Evolutionary conservation across 2,888 invertebrate species (phyloP), one percentile per base, ranked within the genome.

Genomic region (Andrena trimmerana): DNA sequence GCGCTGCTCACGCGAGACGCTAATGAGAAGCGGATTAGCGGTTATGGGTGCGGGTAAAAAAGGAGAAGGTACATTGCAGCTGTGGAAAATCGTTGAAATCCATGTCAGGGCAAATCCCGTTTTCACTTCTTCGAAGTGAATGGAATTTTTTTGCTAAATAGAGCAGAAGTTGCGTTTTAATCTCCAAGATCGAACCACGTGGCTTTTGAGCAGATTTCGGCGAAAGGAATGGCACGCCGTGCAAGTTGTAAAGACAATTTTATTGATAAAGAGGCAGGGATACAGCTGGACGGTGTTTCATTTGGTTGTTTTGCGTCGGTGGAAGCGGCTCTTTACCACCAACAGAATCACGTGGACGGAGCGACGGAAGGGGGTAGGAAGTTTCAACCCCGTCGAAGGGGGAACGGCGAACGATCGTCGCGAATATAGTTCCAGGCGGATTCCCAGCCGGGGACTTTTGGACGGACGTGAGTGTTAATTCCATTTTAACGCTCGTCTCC

Each of bases 401-500:
- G 74, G 74, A 71, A 63, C 80, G 69, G 77, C 31, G 83, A 84
- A 86, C 72, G 88, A 88, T 87, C 80, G 79, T 76, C 81, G 78
- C 85, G 81, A 87, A 85, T 77, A 31, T 31, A 78, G 83, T 78
- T 86, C 62, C 63, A 69, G 78, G 77, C 72, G 62, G 78, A 76
- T 74, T 69, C 59, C 59, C 70, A 76, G 54, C 2, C 59, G 74
- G 69, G 68, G 48, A 81, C 72, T 82, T 78, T 77, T 60, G 78
- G 69, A 29, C 78, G 66, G 33, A 65, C 70, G 66, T 62, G 79
- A 57, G 92, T 90, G 92, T 92, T 92, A 92, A 92, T 92, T 91
- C 91, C 91, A 91, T 92, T 92, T 90, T 90, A 92, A 90, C 87
- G 88, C 85, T 80, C 75, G 71, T 65, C 62, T 60, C 59, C 76